Evolutionary conservation across 2,113 vertebrate genomes (phyloP).

Genomic region (Rhea pennata): DNA sequence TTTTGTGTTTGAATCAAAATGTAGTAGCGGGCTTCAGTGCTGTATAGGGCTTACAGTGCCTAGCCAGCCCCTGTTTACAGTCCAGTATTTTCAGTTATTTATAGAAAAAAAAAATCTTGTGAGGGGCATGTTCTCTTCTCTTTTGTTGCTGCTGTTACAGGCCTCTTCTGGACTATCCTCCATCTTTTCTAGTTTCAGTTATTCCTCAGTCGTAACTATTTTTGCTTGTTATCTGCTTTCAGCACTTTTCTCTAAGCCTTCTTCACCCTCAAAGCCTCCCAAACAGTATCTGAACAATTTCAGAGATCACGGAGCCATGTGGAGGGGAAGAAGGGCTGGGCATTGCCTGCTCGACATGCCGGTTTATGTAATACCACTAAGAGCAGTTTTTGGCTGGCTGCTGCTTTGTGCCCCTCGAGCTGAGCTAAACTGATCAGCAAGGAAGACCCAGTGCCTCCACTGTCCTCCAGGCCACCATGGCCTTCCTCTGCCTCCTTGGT

Average conservation of each 20-base stretch:
- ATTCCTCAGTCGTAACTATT: neutral
- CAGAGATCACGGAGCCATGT: neutral
- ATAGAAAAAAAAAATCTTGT: neutral
- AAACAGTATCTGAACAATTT: neutral
- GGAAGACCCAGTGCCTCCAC: neutral
- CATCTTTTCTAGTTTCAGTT: neutral
- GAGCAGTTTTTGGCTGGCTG: neutral
- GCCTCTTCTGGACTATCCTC: neutral
- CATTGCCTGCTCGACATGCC: neutral
- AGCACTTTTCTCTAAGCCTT: neutral
- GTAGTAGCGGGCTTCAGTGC: neutral
- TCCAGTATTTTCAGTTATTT: neutral
- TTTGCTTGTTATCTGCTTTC: neutral
- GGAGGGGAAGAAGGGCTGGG: neutral
- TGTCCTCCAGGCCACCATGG: neutral
- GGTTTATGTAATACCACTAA: neutral
- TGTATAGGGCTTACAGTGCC: accelerated
- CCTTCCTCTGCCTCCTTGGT: neutral
- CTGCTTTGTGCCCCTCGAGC: neutral
- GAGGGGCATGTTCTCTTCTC: neutral
- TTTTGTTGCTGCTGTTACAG: neutral
- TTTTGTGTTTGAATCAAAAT: neutral
- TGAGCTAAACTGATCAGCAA: accelerated
- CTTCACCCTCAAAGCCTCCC: neutral
- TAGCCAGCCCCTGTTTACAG: neutral